phyloP scores from a whole-genome alignment of 2,888 invertebrate genomes.

The Tigriopus californicus region DNA sequence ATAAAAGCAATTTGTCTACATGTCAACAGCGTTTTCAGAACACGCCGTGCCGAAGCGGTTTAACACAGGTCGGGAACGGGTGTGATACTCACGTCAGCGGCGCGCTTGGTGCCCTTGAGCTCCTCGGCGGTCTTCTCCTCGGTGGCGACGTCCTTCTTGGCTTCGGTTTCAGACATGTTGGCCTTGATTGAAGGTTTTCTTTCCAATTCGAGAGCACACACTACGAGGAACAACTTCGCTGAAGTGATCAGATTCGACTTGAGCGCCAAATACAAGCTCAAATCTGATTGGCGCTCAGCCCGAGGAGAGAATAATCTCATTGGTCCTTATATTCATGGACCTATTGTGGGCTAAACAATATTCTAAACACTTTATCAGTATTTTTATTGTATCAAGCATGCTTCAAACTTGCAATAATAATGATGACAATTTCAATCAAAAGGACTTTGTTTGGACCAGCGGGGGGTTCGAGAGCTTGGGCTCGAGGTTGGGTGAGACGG shows the following conservation, averaged over 20 bases:
- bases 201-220: no score
- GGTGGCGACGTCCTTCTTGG: constrained; percentile 42
- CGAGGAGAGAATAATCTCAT: constrained; percentile 12
- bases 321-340: neutral
- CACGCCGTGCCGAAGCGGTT: neutral
- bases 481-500: constrained; percentile 19
- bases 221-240: neutral
- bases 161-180: constrained; percentile 58
- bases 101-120: constrained; percentile 64
- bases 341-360: neutral
- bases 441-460: constrained; percentile 27
- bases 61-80: neutral
- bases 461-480: constrained; percentile 46
- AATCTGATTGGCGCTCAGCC: constrained; percentile 22
- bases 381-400: neutral
- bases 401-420: neutral
- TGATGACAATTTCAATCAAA: neutral
- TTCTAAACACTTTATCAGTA: neutral
- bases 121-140: constrained; percentile 52
- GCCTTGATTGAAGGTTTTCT: neutral
- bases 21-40: neutral
- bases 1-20: neutral
- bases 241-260: constrained; percentile 1
- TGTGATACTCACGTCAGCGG: constrained; percentile 54
- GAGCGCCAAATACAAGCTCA: neutral